These are phyloP conservation scores for Alauda arvensis DNA, from an alignment of 2,797 vertebrate genomes.

Conservation along the genomic window DNA sequence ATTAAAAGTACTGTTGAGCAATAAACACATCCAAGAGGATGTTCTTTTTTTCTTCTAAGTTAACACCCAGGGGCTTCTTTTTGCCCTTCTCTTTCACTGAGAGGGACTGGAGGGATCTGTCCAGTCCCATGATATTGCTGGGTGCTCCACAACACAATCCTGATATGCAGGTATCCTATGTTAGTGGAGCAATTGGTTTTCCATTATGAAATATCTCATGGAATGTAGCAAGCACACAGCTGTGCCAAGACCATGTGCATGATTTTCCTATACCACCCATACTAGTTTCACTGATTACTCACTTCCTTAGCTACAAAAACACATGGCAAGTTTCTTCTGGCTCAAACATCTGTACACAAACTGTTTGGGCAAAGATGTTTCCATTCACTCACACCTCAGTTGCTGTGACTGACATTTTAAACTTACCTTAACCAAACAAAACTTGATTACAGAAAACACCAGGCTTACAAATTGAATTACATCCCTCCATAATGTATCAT, in stretches of 20 bases:
- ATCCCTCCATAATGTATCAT: too few species aligned
- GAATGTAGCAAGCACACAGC: slow-evolving; percentile 19
- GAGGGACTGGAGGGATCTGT: background rate
- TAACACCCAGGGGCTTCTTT: background rate
- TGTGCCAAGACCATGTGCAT: slow-evolving; percentile 29
- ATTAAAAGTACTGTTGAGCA: background rate
- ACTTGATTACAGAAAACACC: background rate
- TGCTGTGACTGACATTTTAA: background rate
- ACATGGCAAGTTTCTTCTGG: slow-evolving; percentile 45
- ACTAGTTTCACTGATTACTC: slow-evolving; percentile 49
- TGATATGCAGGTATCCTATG: background rate
- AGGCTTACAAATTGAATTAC: background rate
- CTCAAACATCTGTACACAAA: slow-evolving; percentile 11
- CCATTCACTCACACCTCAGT: background rate
- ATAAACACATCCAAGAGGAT: background rate
- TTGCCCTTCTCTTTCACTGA: background rate
- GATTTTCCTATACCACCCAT: slow-evolving; percentile 59
- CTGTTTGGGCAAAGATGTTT: slow-evolving; percentile 2
- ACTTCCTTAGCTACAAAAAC: slow-evolving; percentile 57
- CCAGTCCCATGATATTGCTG: background rate
- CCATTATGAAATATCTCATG: slow-evolving; percentile 50
- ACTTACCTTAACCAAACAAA: background rate
- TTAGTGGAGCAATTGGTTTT: background rate
- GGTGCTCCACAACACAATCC: background rate
- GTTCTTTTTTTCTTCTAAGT: background rate